Conservation (phyloP, 1,140 invertebrate species). For the Drosophila ironensis region DNA sequence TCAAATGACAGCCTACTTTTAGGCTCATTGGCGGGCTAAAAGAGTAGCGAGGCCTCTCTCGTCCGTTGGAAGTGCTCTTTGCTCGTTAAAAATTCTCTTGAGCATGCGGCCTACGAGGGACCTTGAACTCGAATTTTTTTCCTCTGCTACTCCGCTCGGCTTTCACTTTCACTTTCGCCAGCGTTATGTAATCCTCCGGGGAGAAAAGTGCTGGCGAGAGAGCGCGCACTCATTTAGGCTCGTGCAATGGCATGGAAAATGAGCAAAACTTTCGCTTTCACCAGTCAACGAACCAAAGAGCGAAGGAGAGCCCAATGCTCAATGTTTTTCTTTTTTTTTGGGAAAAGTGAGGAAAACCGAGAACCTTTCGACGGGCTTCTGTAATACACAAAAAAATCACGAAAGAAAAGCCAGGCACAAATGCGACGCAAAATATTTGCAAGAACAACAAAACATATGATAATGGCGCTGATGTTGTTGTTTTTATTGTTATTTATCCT, state of each 20-base stretch:
- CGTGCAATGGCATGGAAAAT: slow-evolving; percentile 66
- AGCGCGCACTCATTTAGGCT: slow-evolving; percentile 48
- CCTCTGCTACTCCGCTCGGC: slow-evolving; percentile 3
- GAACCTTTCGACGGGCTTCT: slow-evolving; percentile 33
- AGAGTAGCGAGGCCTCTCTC: not conserved
- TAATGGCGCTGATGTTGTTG: slow-evolving; percentile 14
- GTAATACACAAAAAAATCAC: slow-evolving; percentile 43
- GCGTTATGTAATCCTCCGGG: slow-evolving; percentile 64
- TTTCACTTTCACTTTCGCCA: slow-evolving; percentile 41
- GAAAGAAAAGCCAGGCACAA: slow-evolving; percentile 33
- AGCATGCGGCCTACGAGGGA: slow-evolving; percentile 77
- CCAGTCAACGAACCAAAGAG: slow-evolving; percentile 61
- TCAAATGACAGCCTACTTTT: slow-evolving; percentile 69
- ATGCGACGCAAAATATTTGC: slow-evolving; percentile 46
- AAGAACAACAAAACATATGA: slow-evolving; percentile 64
- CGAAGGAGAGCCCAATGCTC: not conserved
- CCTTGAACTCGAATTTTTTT: slow-evolving; percentile 75
- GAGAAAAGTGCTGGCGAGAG: slow-evolving; percentile 5
- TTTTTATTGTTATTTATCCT: slow-evolving; percentile 11
- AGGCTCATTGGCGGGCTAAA: slow-evolving; percentile 29
- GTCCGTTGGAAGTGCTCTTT: not conserved
- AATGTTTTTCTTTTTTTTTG: too few species aligned
- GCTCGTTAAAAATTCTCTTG: slow-evolving; percentile 36
- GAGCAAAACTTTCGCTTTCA: slow-evolving; percentile 73
- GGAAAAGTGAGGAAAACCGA: not conserved